These are phyloP conservation scores for Dreissena rostriformis DNA, from an alignment of 1,140 invertebrate species.

Conservation along the genomic window DNA sequence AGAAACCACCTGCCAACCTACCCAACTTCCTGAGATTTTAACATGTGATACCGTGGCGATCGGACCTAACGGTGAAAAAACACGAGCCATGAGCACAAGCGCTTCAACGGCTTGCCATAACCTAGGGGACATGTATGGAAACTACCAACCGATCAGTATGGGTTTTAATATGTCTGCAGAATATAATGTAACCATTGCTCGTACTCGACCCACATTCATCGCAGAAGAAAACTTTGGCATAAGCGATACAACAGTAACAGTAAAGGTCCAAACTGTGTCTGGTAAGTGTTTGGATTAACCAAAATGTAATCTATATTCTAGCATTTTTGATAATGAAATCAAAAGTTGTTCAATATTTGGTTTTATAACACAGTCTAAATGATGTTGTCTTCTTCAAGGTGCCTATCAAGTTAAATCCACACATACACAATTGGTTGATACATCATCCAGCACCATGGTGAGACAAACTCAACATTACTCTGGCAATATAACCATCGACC, in stretches of 20 bases:
- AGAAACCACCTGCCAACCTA: conserved; percentile 15
- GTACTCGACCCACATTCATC: background rate
- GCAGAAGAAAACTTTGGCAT: background rate
- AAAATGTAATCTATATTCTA: too few species aligned
- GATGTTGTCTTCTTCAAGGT: too few species aligned
- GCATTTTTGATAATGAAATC: too few species aligned
- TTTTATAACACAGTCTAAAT: too few species aligned
- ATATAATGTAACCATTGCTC: background rate
- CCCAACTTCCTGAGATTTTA: background rate
- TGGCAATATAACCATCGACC: too few species aligned
- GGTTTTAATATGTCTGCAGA: background rate
- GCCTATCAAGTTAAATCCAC: too few species aligned
- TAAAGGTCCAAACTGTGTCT: background rate
- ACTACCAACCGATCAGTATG: background rate
- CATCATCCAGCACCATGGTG: too few species aligned
- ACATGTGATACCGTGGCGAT: conserved; percentile 19
- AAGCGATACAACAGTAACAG: background rate
- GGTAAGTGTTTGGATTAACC: background rate
- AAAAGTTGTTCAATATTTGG: too few species aligned
- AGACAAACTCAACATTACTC: too few species aligned
- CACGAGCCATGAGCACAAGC: background rate
- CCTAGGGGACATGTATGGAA: conserved; percentile 21
- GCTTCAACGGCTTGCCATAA: background rate
- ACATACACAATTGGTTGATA: too few species aligned
- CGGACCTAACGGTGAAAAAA: conserved; percentile 21